A percentile compares a stretch with the other conserved stretches of the same genome.
These are phyloP conservation scores for Prochilodus magdalenae DNA, from an alignment of 2,113 vertebrate genomes.

Conservation along the genomic window DNA sequence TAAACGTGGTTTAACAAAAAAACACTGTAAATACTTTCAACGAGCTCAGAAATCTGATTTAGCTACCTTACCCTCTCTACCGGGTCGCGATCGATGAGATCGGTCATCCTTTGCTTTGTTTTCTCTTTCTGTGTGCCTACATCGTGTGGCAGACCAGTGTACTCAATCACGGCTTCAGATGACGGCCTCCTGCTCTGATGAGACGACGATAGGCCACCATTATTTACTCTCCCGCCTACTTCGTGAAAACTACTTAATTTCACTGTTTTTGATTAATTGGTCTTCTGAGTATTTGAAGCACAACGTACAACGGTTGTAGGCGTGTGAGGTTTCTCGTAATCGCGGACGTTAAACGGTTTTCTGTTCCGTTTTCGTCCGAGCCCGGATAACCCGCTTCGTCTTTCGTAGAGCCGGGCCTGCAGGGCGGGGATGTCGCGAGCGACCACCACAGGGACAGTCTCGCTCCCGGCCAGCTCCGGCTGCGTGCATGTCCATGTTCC, in stretches of 20 bases:
- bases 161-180: conserved; percentile 41
- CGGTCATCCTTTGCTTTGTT: conserved; percentile 53
- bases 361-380: neutral
- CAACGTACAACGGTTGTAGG: neutral
- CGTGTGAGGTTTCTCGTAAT: neutral
- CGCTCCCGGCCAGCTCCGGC: conserved; percentile 71
- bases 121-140: conserved; percentile 11
- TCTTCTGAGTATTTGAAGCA: neutral
- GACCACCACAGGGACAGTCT: conserved; percentile 75
- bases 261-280: neutral
- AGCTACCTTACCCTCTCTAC: too few species aligned
- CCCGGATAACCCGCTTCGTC: neutral
- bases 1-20: too few species aligned
- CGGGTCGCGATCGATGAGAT: conserved; percentile 35
- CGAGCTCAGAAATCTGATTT: too few species aligned
- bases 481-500: conserved; percentile 92
- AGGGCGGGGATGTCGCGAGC: conserved; percentile 66
- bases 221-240: neutral
- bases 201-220: conserved; percentile 15
- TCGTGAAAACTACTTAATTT: neutral
- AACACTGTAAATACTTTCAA: too few species aligned
- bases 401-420: neutral
- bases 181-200: conserved; percentile 65
- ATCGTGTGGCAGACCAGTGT: conserved; percentile 60
- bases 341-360: neutral